A percentile compares a stretch with the other conserved stretches of the same genome.
Conservation (phyloP, 1,140 invertebrate species). For the Macrobrachium nipponense region DNA sequence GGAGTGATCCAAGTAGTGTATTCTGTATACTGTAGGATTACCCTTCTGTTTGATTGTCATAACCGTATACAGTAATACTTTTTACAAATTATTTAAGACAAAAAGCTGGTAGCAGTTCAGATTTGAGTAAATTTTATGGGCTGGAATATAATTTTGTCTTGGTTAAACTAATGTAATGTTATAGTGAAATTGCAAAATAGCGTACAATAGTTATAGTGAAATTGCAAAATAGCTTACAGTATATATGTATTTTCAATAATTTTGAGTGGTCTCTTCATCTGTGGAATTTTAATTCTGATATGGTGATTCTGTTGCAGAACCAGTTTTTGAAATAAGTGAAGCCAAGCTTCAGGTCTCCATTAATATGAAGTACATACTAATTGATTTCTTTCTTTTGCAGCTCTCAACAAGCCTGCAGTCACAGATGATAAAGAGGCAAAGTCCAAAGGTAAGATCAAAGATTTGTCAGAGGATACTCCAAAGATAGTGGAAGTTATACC, state of each 20-base stretch:
- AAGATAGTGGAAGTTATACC: slow-evolving; percentile 27
- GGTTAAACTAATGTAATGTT: too few relatives aligned
- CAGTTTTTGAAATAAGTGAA: background rate
- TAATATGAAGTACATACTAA: background rate
- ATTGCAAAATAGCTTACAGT: background rate
- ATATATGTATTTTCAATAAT: background rate
- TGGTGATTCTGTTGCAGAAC: background rate
- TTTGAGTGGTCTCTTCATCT: background rate
- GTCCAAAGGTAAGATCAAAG: slow-evolving; percentile 20
- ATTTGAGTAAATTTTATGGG: too few relatives aligned
- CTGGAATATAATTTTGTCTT: too few relatives aligned
- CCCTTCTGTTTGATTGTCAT: too few relatives aligned
- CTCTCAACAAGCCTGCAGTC: slow-evolving; percentile 29
- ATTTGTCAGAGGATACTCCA: background rate
- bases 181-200: too few relatives aligned
- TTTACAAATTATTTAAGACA: too few relatives aligned
- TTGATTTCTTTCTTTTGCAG: slow-evolving; percentile 13
- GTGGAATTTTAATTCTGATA: background rate
- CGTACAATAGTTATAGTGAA: background rate
- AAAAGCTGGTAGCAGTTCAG: too few relatives aligned
- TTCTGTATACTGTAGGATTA: background rate
- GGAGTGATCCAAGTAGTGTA: background rate
- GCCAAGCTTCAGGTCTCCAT: background rate
- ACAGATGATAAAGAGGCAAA: slow-evolving; percentile 24
- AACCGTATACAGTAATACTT: too few relatives aligned